Conservation (phyloP, 2,888 invertebrate genomes). For the Lithosia quadra region DNA sequence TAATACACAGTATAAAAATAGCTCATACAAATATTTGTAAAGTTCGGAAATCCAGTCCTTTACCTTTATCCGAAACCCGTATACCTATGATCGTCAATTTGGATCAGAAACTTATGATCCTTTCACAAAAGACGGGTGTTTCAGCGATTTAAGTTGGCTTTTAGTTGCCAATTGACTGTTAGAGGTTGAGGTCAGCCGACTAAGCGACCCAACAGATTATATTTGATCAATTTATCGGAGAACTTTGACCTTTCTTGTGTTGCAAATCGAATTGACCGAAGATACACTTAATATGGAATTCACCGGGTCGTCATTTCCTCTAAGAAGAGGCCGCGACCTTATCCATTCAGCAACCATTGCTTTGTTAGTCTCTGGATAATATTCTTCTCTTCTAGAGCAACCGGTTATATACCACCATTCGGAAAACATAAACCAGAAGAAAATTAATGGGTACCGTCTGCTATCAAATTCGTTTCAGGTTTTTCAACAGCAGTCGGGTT, state of each 20-base stretch:
- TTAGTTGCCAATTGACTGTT: constrained; percentile 13
- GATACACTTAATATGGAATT: neutral
- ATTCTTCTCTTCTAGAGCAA: no score
- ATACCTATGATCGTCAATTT: constrained; percentile 6
- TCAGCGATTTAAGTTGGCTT: constrained; percentile 12
- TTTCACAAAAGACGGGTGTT: constrained; percentile 16
- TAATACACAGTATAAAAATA: constrained; percentile 13
- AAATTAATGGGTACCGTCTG: no score
- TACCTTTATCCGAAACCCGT: constrained; percentile 3
- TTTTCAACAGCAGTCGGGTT: no score
- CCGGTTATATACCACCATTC: no score
- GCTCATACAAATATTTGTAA: constrained; percentile 16
- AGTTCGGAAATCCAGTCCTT: constrained; percentile 19
- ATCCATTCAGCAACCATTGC: no score
- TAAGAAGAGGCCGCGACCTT: no score
- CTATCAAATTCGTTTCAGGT: no score
- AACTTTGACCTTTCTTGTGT: neutral
- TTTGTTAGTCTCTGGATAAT: no score
- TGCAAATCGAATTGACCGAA: no score
- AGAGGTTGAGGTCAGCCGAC: neutral
- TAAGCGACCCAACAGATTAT: neutral
- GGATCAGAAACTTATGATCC: constrained; percentile 7
- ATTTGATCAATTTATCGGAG: neutral
- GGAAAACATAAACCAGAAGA: no score
- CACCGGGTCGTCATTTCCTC: no score